Evolutionary conservation across 2,797 vertebrate genomes (phyloP).

Genomic region (Anguilla pacifica): DNA sequence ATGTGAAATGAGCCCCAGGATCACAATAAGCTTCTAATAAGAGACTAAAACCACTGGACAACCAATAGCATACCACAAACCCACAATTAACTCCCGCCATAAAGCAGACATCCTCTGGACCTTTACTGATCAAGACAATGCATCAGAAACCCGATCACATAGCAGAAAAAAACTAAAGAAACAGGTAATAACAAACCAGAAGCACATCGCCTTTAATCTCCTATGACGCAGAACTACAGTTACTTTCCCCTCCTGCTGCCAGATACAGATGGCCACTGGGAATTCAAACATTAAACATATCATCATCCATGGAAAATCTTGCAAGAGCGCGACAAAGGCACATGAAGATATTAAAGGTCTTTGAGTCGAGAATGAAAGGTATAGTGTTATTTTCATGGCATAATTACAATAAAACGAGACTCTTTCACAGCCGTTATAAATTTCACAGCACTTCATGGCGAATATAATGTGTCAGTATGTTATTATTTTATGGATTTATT

Average conservation of each 20-base stretch:
- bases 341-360: neutral
- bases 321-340: neutral
- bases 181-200: neutral
- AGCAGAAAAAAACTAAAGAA: neutral
- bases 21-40: neutral
- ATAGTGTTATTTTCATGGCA: neutral
- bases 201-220: neutral
- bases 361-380: neutral
- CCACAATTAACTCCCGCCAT: neutral
- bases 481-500: neutral
- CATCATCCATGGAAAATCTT: neutral
- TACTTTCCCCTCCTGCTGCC: neutral
- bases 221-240: neutral
- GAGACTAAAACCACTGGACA: neutral
- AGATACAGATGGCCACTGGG: neutral
- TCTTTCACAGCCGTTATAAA: neutral
- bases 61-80: neutral
- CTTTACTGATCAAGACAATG: neutral
- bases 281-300: conserved; percentile 3
- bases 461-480: neutral
- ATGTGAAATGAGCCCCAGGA: neutral
- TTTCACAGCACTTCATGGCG: neutral
- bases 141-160: neutral
- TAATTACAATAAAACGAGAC: conserved; percentile 13
- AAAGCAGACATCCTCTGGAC: neutral